Evolutionary conservation across 2,113 vertebrate species (phyloP), one percentile per base, ranked within the genome.

Genomic region (Dermatemys mawii): DNA sequence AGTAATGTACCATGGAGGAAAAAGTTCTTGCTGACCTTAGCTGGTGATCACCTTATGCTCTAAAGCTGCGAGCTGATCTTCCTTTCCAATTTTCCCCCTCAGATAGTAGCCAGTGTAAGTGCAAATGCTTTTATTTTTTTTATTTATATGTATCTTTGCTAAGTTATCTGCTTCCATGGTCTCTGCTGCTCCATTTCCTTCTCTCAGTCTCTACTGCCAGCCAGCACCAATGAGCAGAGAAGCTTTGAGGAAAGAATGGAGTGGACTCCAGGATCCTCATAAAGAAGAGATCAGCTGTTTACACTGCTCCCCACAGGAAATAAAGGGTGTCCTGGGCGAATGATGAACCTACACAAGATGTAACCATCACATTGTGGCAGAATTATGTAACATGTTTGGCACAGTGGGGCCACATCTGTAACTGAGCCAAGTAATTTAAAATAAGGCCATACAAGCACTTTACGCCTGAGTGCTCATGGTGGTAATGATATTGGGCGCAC

Each of bases 381-480:
- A 75, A 8, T 35, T 86, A 11, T 50, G 54, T 57, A n/a, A 78
- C 60, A 41, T 49, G 41, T 50, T n/a, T 54, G 21, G 46, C 29
- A n/a, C 41, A 8, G 53, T 48, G 60, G 51, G 50, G 55, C 50
- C 67, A 50, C 49, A 55, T 73, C 67, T 49, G 17, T 27, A 50
- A n/a, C 35, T 13, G 55, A 49, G n/a, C 21, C 27, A 85, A 78
- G 16, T 63, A 41, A 84, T 49, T 41, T 29, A n/a, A 22, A 87
- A 48, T 3, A 81, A 38, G 76, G 26, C 14, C 44, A 32, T 67
- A 27, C 26, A 49, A 63, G 46, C 57, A 17, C 27, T 79, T 84
- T 53, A 48, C 53, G 16, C 0, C 0, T 38, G 5, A 60, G 38
- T 81, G 49, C 55, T 29, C 1, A 1, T 32, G n/a, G 50, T 55